Conservation (phyloP, 2,888 invertebrate species). For the Calameuta pallipes region DNA sequence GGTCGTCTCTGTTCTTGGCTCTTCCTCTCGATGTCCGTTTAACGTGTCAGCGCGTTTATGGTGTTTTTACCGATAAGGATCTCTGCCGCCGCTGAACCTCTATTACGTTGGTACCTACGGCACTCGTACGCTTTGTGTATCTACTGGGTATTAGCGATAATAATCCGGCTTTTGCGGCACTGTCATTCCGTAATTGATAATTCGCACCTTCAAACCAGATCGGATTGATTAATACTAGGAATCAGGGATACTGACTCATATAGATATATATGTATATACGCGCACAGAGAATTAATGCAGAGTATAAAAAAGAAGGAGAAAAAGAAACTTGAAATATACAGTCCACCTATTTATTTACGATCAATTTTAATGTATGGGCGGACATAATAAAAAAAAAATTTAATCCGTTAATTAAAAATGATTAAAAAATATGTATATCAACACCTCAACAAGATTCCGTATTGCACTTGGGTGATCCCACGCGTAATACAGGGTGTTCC, state of each 20-base stretch:
- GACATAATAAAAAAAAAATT: not conserved
- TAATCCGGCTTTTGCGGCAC: not conserved
- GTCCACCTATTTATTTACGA: not conserved
- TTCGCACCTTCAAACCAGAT: not conserved
- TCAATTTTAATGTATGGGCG: not conserved
- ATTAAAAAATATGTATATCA: not conserved
- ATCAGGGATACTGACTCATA: not conserved
- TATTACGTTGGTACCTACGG: not conserved
- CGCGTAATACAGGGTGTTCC: slow-evolving; percentile 46
- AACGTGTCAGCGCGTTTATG: slow-evolving; percentile 42
- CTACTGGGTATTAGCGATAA: not conserved
- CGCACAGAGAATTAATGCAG: not conserved
- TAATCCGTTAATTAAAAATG: not conserved
- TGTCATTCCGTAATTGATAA: not conserved
- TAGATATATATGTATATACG: not conserved
- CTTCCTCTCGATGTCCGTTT: slow-evolving; percentile 27
- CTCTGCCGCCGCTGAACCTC: not conserved
- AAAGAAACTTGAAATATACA: not conserved
- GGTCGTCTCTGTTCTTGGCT: not conserved
- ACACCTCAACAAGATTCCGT: not conserved
- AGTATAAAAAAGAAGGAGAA: not conserved
- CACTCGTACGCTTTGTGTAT: not conserved
- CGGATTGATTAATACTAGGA: not conserved
- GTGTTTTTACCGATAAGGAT: not conserved
- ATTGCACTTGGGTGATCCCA: slow-evolving; percentile 31